These are phyloP conservation scores for Eurosta solidaginis DNA, from an alignment of 1,140 invertebrate species.

Conservation along the genomic window DNA sequence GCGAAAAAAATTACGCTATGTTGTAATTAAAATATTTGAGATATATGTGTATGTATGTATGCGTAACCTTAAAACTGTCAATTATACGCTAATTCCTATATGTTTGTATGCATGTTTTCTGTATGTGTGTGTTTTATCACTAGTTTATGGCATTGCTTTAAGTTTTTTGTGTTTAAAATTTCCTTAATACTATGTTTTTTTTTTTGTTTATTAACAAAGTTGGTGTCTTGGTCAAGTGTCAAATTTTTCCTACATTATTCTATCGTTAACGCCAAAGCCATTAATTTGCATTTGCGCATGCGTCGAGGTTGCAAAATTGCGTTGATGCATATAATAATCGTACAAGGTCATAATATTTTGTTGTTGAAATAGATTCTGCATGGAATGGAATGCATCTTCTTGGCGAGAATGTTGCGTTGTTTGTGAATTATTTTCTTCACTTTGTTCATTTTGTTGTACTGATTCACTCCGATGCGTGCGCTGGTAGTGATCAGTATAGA, in stretches of 20 bases:
- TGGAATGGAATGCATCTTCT: slow-evolving; percentile 10
- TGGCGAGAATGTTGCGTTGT: slow-evolving; percentile 1
- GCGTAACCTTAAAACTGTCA: neutral
- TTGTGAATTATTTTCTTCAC: neutral
- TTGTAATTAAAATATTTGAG: neutral
- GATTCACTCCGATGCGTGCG: neutral
- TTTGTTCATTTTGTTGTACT: slow-evolving; percentile 41
- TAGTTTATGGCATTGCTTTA: slow-evolving; percentile 58
- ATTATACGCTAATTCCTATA: neutral
- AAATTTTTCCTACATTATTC: neutral
- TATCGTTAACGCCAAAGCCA: neutral
- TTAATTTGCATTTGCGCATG: neutral
- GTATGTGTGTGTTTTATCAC: slow-evolving; percentile 42
- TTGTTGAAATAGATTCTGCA: slow-evolving; percentile 32
- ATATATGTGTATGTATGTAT: neutral
- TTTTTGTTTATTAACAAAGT: neutral
- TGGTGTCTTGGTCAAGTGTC: neutral
- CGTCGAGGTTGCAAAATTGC: slow-evolving; percentile 29
- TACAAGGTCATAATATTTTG: slow-evolving; percentile 54
- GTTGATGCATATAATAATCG: slow-evolving; percentile 52
- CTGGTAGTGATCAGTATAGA: neutral
- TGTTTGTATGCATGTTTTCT: neutral
- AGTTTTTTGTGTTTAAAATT: neutral
- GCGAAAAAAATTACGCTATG: slow-evolving; percentile 38
- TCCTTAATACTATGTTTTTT: neutral